Evolutionary conservation across 2,888 invertebrate genomes (phyloP).

Genomic region (Mesoligia furuncula): DNA sequence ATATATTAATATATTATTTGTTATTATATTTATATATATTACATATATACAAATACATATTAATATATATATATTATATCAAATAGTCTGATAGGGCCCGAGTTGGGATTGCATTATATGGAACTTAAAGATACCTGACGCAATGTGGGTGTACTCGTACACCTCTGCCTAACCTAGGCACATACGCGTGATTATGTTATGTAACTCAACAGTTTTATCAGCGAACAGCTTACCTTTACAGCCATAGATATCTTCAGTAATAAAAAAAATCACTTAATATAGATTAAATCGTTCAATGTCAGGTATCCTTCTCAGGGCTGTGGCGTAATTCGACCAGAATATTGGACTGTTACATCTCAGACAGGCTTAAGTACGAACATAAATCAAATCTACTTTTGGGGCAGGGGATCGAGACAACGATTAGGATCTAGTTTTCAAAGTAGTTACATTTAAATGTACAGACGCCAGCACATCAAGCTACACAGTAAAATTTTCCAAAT

Average conservation of each 20-base stretch:
- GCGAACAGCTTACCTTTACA: background rate
- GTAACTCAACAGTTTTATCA: conserved; percentile 7
- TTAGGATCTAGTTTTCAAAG: conserved; percentile 11
- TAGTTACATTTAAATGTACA: background rate
- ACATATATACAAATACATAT: no score
- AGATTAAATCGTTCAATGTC: conserved; percentile 22
- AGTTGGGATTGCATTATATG: no score
- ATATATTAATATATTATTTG: no score
- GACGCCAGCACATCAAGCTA: no score
- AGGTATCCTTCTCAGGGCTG: background rate
- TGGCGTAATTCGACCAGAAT: conserved; percentile 30
- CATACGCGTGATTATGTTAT: background rate
- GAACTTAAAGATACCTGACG: background rate
- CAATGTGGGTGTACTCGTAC: no score
- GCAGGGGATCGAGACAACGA: conserved; percentile 22
- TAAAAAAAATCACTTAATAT: conserved; percentile 7
- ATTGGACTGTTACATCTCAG: conserved; percentile 31
- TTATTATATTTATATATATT: no score
- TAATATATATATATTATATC: no score
- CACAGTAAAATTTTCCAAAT: no score
- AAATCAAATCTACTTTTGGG: conserved; percentile 46
- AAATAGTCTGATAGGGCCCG: no score
- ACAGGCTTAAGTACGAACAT: conserved; percentile 43
- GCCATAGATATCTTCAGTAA: background rate
- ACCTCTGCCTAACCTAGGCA: background rate